A percentile compares a stretch with the other conserved stretches of the same genome.
phyloP scores from a whole-genome alignment of 2,888 invertebrate genomes.

The Cosmopolites sordidus region DNA sequence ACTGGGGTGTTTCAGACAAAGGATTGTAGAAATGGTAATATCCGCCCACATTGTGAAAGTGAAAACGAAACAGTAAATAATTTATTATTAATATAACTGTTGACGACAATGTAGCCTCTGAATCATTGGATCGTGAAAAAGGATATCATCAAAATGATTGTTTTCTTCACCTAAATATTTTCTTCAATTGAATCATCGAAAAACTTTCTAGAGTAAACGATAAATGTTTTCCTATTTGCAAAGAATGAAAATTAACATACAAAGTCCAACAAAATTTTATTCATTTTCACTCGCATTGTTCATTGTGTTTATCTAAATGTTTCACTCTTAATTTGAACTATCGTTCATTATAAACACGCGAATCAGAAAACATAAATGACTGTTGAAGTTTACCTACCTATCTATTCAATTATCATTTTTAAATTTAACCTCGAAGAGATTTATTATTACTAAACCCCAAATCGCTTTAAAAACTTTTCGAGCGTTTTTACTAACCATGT shows the following conservation, averaged over 20 bases:
- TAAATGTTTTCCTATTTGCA: conserved; percentile 19
- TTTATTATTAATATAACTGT: not conserved
- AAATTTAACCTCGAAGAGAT: too few species aligned
- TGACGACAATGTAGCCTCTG: not conserved
- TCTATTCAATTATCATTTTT: too few species aligned
- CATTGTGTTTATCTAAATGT: conserved; percentile 2
- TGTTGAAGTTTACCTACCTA: too few species aligned
- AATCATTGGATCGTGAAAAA: not conserved
- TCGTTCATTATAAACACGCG: too few species aligned
- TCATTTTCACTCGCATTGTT: conserved; percentile 12
- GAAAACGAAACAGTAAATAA: not conserved
- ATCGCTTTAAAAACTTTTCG: too few species aligned
- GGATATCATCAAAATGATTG: not conserved
- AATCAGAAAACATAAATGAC: too few species aligned
- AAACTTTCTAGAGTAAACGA: conserved; percentile 19
- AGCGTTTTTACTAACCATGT: too few species aligned
- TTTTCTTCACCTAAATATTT: conserved; percentile 19
- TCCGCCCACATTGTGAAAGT: not conserved
- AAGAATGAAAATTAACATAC: conserved; percentile 23
- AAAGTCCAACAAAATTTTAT: conserved; percentile 14
- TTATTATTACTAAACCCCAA: too few species aligned
- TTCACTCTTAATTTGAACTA: too few species aligned
- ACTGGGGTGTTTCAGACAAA: not conserved
- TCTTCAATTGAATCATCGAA: conserved; percentile 20
- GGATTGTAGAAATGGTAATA: not conserved